phyloP scores from a whole-genome alignment of 2,113 vertebrate species.

The Ceyx cyanopectus region DNA sequence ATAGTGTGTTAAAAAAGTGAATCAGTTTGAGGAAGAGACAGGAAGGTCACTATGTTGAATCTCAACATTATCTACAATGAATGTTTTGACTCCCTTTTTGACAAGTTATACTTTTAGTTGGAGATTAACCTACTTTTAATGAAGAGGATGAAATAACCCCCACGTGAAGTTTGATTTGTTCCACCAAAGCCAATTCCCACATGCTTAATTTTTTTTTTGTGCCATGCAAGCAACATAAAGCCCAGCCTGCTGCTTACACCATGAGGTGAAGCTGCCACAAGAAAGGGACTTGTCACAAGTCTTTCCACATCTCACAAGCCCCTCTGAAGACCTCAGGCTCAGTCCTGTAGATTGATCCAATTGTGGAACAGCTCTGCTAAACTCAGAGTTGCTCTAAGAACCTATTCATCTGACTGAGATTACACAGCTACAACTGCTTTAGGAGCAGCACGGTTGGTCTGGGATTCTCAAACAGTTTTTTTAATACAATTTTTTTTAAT shows the following conservation, averaged over 20 bases:
- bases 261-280: not conserved
- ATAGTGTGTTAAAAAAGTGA: not conserved
- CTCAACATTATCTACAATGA: not conserved
- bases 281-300: not conserved
- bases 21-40: not conserved
- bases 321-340: not conserved
- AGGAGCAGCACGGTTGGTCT: not conserved
- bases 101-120: not conserved
- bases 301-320: not conserved
- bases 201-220: not conserved
- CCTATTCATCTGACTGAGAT: not conserved
- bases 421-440: not conserved
- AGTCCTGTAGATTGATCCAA: not conserved
- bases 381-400: not conserved
- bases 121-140: conserved; percentile 8
- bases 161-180: not conserved
- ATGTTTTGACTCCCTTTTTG: not conserved
- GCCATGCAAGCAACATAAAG: not conserved
- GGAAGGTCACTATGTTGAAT: not conserved
- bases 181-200: not conserved
- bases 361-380: not conserved
- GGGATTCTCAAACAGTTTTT: not conserved
- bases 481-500: too few species aligned
- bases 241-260: not conserved
- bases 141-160: not conserved